Evolutionary conservation across 2,888 invertebrate genomes (phyloP), one percentile per base, ranked within the genome.

Genomic region (Arrhopalites spinosus): DNA sequence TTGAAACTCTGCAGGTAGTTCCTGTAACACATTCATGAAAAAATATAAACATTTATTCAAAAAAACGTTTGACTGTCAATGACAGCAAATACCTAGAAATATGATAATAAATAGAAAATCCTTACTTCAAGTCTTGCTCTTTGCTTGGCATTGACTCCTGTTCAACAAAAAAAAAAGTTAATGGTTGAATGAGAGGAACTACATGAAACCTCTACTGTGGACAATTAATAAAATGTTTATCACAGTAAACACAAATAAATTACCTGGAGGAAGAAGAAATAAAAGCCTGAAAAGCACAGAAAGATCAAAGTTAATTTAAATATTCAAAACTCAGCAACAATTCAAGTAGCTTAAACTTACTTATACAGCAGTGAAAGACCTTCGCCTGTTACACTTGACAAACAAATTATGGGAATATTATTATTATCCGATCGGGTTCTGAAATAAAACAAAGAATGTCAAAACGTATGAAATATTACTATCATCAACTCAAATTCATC

Each of bases 371-470:
- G 88, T 83, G 92, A 91, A 36, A 95, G 87, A 0, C 96, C 95
- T 73, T 89, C 88, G 0, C 98, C 98, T 0, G 91, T 92, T 0
- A 98, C 97, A 84, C 93, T 94, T 29, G 96, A 96, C 64, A 98
- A 92, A 71, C 91, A 92, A 85, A 96, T 93, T 84, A 95, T 92
- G 0, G 95, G 93, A 20, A 89, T 91, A 77, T 89, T 88, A 79
- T 61, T 29, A 30, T 75, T 61, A 17, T 70, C 74, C 2, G n/a
- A n/a, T n/a, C n/a, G n/a, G n/a, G n/a, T n/a, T n/a, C n/a, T n/a
- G n/a, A n/a, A n/a, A n/a, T n/a, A n/a, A n/a, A n/a, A n/a, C n/a
- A n/a, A n/a, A n/a, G n/a, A n/a, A n/a, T n/a, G n/a, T n/a, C n/a
- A n/a, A n/a, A n/a, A n/a, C n/a, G n/a, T n/a, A n/a, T n/a, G n/a